These are phyloP conservation scores for Herpetotheres cachinnans DNA, from an alignment of 2,113 vertebrate species.

Conservation along the genomic window DNA sequence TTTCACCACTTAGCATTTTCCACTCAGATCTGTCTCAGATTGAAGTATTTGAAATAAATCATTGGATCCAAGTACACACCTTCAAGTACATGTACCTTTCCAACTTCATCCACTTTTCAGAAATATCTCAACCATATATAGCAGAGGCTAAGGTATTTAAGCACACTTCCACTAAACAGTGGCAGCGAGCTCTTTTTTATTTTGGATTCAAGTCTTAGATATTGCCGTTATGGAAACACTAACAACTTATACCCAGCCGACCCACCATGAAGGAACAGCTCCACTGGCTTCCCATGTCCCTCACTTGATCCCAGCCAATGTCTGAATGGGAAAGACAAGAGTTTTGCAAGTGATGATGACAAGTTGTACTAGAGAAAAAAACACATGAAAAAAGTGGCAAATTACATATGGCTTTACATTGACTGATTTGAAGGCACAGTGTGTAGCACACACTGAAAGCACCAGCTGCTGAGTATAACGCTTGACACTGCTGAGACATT, in stretches of 20 bases:
- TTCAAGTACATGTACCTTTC: background rate
- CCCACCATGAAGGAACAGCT: background rate
- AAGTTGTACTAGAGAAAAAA: background rate
- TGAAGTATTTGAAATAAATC: background rate
- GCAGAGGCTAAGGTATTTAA: background rate
- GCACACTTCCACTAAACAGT: background rate
- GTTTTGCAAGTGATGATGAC: background rate
- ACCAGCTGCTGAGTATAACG: background rate
- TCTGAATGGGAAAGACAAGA: background rate
- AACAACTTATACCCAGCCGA: background rate
- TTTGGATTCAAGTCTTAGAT: background rate
- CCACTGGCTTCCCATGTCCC: background rate
- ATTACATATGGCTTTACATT: background rate
- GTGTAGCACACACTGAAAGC: background rate
- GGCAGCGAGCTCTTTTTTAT: background rate
- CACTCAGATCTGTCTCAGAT: background rate
- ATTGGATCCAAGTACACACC: background rate
- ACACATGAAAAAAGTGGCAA: background rate
- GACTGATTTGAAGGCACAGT: background rate
- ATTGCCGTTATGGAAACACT: background rate
- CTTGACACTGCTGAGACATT: background rate
- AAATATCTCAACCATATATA: background rate
- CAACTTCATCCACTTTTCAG: background rate
- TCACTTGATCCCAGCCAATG: background rate
- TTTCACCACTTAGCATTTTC: background rate